Evolutionary conservation across 2,113 vertebrate species (phyloP), one percentile per base, ranked within the genome.

Genomic region (Brachyhypopomus occidentalis): DNA sequence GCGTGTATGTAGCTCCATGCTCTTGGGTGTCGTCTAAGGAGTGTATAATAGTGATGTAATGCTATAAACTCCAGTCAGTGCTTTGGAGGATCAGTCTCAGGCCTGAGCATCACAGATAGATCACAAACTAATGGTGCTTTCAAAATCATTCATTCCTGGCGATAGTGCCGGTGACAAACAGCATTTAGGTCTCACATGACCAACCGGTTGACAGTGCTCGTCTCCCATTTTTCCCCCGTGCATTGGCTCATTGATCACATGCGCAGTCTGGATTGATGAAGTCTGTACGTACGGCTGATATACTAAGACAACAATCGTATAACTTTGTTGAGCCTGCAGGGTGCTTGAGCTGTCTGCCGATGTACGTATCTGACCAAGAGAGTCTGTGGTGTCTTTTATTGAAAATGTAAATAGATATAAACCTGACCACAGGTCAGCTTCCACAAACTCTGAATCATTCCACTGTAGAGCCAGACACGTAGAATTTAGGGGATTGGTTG

Each of bases 401-500:
- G 12, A 52, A 52, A 52, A 52, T 52, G 12, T 52, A 52, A 52
- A 52, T 14, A 11, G 45, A 14, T 14, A 14, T 52, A 52, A 52
- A 52, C 45, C 45, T 52, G 45, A 12, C 45, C 60, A 63, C n/a
- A 63, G 60, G 7, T 63, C 60, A 63, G n/a, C 23, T 63, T 23
- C 25, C 60, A 12, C 9, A 25, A 5, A 66, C 27, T 36, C 25
- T 36, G 22, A 55, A 64, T 12, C 27, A 56, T 71, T 36, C 38
- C 25, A 22, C 25, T 22, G 23, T 27, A 36, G 17, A 58, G n/a
- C 38, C 25, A 11, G 5, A 58, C 25, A 59, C 25, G 30, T 5
- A 77, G 79, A 78, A 66, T 45, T 77, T 77, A 73, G 79, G 17
- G 0, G 64, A 83, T 60, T 74, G 62, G 64, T 19, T 77, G 22